These are phyloP conservation scores for Verasper variegatus DNA, from an alignment of 2,113 vertebrate genomes.

Conservation along the genomic window DNA sequence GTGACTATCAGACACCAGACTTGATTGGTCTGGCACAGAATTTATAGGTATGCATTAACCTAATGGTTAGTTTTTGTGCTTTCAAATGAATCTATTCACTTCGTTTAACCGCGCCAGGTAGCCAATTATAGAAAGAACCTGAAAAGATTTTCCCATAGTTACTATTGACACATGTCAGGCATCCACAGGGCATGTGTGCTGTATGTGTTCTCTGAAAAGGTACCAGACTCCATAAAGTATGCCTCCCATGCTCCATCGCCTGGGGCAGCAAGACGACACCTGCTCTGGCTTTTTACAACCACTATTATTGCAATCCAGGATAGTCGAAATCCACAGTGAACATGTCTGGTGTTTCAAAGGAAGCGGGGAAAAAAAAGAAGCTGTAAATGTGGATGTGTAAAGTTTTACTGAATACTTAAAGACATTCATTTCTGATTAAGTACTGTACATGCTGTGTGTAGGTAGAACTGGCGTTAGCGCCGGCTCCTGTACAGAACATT, in stretches of 20 bases:
- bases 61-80: constrained; percentile 41
- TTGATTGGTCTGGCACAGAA: constrained; percentile 42
- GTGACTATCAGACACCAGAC: constrained; percentile 56
- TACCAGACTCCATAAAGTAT: constrained; percentile 70
- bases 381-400: constrained; percentile 57
- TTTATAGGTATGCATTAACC: constrained; percentile 28
- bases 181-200: constrained; percentile 49
- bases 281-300: constrained; percentile 76
- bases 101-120: constrained; percentile 39
- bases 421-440: constrained; percentile 71
- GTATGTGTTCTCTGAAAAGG: constrained; percentile 65
- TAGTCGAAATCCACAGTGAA: constrained; percentile 63
- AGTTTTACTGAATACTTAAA: constrained; percentile 70
- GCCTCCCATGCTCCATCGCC: constrained; percentile 58
- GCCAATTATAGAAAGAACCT: constrained; percentile 31
- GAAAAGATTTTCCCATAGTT: constrained; percentile 52
- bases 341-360: constrained; percentile 62
- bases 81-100: constrained; percentile 37
- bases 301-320: constrained; percentile 73
- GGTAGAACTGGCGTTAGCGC: constrained; percentile 65
- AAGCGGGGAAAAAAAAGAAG: constrained; percentile 16
- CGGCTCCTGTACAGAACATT: constrained; percentile 68
- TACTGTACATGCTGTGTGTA: constrained; percentile 77
- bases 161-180: constrained; percentile 56
- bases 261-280: constrained; percentile 68